Evolutionary conservation across 2,888 invertebrate species (phyloP), one percentile per base, ranked within the genome.

Genomic region (Salticus scenicus): DNA sequence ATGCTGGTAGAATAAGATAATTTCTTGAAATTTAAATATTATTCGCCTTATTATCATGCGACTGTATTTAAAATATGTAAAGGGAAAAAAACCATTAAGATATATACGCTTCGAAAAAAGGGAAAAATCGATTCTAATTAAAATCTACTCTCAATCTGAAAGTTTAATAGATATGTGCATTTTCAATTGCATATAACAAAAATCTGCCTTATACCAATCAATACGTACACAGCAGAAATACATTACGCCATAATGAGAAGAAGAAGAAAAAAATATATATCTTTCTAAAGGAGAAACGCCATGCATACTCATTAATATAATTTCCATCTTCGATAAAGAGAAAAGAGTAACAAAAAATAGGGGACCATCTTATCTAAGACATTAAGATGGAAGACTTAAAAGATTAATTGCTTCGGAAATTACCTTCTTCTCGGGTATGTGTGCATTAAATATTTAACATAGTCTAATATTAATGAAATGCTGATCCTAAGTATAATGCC

Each of bases 351-450:
- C 7, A 47, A 57, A 57, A 57, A 57, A 17, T 2, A 17, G 7
- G 1, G 24, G 57, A 24, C 57, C 57, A 20, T 57, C 28, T 79
- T 80, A 80, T 80, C 80, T 37, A 33, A 66, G 41, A 51, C 82
- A 83, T 83, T 83, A 83, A 76, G 82, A 76, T 64, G 76, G 51
- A 37, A 71, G 71, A 83, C 82, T 83, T 83, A 67, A 80, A 84
- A 84, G 84, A 84, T 84, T 84, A 84, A 84, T 84, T 84, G 84
- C 84, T 66, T 78, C 41, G 42, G 42, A 84, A 84, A 84, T 84
- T 77, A 84, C 77, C 84, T 84, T 51, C 57, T 31, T 77, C 30
- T 41, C 51, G 24, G 71, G 12, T 77, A 51, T 66, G 71, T 64
- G 31, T 27, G 42, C 76, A 76, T 83, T 76, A 83, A 83, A 83